phyloP scores from a whole-genome alignment of 2,113 vertebrate species.

The Colaptes auratus region DNA sequence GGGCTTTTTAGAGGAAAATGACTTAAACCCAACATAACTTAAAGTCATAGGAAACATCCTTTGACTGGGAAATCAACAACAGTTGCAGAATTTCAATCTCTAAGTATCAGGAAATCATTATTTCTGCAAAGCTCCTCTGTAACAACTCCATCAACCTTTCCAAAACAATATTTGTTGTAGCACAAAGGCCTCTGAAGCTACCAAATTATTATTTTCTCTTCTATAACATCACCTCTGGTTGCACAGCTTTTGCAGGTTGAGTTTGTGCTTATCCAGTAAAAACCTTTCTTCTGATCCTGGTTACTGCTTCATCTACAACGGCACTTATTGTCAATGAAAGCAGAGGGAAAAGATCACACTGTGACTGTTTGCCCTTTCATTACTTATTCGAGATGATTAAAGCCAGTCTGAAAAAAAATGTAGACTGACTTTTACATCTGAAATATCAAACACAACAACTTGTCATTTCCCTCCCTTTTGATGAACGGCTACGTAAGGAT shows the following conservation, averaged over 20 bases:
- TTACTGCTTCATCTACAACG: neutral
- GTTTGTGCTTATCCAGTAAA: neutral
- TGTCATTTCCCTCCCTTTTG: neutral
- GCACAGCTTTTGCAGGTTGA: neutral
- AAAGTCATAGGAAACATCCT: neutral
- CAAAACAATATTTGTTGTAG: neutral
- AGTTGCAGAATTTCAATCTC: neutral
- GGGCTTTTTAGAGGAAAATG: neutral
- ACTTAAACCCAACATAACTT: neutral
- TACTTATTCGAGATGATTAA: conserved; percentile 13
- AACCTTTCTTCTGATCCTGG: neutral
- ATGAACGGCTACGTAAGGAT: neutral
- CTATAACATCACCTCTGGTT: neutral
- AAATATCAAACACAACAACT: conserved; percentile 4
- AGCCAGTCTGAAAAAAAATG: neutral
- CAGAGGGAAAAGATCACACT: neutral
- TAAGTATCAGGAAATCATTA: neutral
- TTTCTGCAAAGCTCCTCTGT: neutral
- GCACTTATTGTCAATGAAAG: neutral
- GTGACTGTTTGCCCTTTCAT: neutral
- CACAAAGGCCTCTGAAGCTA: neutral
- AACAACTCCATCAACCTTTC: neutral
- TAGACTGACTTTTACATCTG: conserved; percentile 3
- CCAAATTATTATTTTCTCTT: neutral
- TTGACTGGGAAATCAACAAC: neutral